Percentiles rank a stretch among this genome's conserved stretches.
phyloP scores from a whole-genome alignment of 2,888 invertebrate species.

The Drosophila atripex region DNA sequence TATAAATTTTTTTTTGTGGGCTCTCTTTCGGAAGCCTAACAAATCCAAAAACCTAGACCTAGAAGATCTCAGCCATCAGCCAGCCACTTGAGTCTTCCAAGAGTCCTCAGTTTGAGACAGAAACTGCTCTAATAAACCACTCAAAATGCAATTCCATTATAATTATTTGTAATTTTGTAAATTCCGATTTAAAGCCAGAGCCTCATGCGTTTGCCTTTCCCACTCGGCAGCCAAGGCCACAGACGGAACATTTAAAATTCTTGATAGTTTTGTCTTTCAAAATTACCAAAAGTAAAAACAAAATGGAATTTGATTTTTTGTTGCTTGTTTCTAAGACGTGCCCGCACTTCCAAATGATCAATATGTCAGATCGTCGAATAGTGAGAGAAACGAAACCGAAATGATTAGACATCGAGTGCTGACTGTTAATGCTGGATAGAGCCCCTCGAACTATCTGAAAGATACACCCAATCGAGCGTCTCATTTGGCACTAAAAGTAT shows the following conservation, averaged over 20 bases:
- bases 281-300: conserved; percentile 41
- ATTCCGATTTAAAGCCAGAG: conserved; percentile 10
- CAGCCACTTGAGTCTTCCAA: neutral
- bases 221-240: conserved; percentile 26
- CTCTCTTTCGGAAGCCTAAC: no score
- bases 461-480: conserved; percentile 43
- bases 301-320: conserved; percentile 34
- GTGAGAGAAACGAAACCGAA: conserved; percentile 16
- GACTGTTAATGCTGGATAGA: conserved; percentile 22
- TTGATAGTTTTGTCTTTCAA: conserved; percentile 39
- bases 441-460: conserved; percentile 8
- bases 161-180: conserved; percentile 44
- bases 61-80: conserved; percentile 1
- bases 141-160: conserved; percentile 32
- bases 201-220: conserved; percentile 19
- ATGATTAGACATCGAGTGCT: conserved; percentile 32
- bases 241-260: conserved; percentile 39
- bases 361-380: conserved; percentile 69
- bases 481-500: conserved; percentile 31
- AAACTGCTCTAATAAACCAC: conserved; percentile 39
- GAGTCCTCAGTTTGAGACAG: conserved; percentile 10
- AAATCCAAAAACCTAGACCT: neutral
- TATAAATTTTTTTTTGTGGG: no score
- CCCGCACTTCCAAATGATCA: conserved; percentile 69
- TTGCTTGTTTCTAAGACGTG: conserved; percentile 57